Base-by-base conservation (phyloP, 2,113 vertebrate species). In the Xenopus laevis region DNA sequence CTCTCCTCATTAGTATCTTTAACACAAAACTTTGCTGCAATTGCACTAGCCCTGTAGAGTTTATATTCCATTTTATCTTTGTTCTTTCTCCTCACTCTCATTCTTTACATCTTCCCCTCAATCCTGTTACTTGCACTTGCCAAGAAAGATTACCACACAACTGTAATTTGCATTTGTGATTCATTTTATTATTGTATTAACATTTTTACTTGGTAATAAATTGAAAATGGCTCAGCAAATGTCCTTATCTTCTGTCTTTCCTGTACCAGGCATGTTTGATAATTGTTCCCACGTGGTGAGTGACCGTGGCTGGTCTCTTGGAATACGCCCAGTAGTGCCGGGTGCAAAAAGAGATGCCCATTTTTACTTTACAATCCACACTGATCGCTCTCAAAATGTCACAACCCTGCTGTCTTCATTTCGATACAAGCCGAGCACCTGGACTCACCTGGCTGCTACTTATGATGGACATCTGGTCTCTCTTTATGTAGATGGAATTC, bases 261-360 rank as follows among this genome's bases (percentile, higher is more conserved):
- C 0, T 52, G 18, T 44, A 40, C 57, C 83, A 99, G 97, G 97
- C 44, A 83, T 98, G 62, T 98, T 98, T 77, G 94, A 99, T 88
- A 97, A 96, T 90, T 99, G 97, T 82, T 96, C 96, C 1, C 93
- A 96, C 77, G 87, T 87, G 0, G 78, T 88, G 83, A 96, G 85
- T 50, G 89, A 98, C 79, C 98, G 93, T 83, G 97, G 97, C 77
- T 99, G 97, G 97, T 93, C 92, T 0, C 86, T 99, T 27, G 97
- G 97, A 4, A 93, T 99, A 79, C 91, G 79, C 0, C 91, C 93
- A 0, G 74, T 86, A 79, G 89, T 94, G 74, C 86, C 87, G 0
- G 16, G 59, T 0, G 88, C 90, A 72, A 89, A 84, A 83, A 94
- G 86, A 83, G 94, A 98, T 0, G 94, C 94, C 5, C 90, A 91